A percentile compares a stretch with the other conserved stretches of the same genome.
Evolutionary conservation across 35 echinoderm and acorn worm species (phyloP).

Genomic region (Acanthaster planci): DNA sequence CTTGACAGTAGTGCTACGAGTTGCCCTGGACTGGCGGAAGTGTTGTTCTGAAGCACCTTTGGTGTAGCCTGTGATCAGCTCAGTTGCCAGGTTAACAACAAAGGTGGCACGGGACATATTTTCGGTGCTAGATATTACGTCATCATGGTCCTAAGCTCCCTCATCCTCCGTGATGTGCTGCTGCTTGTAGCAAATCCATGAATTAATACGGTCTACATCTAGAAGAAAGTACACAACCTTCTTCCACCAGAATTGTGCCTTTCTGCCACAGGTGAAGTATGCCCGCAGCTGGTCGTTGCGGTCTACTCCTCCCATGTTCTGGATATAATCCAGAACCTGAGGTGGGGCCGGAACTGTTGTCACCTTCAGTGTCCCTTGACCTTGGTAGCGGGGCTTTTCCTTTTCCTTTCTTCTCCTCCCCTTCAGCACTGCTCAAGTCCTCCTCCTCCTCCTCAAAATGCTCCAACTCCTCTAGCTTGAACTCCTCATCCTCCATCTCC

Average conservation of each 20-base stretch:
- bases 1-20: neutral
- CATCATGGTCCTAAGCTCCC: neutral
- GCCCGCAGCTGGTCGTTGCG: neutral
- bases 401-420: no score
- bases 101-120: neutral
- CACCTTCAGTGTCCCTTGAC: no score
- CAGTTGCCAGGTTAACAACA: neutral
- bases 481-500: no score
- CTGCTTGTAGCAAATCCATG: neutral
- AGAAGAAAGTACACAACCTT: neutral
- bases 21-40: neutral
- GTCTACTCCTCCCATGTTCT: constrained; percentile 28
- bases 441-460: no score
- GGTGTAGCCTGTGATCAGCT: neutral
- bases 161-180: neutral
- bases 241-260: constrained; percentile 20
- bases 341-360: neutral
- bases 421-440: no score
- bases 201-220: neutral
- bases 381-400: no score
- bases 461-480: no score
- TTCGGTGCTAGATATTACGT: neutral
- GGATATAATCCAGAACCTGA: neutral
- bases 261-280: neutral
- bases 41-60: neutral